Evolutionary conservation across 2,888 invertebrate species (phyloP).

Genomic region (Hyppa rectilinea): DNA sequence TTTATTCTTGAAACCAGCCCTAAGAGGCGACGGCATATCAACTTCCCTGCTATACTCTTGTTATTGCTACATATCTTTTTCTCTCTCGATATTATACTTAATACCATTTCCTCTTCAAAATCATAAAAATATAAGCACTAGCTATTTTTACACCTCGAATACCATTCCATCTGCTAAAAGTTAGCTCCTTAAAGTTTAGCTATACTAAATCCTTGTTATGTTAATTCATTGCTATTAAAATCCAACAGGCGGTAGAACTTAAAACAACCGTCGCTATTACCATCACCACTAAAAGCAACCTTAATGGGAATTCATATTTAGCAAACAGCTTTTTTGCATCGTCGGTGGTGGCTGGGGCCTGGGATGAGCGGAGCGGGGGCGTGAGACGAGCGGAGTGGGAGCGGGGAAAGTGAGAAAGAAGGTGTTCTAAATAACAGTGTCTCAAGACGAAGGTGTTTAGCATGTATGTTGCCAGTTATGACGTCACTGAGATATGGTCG

Average conservation of each 20-base stretch:
- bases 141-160: neutral
- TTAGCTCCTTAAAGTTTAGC: constrained; percentile 19
- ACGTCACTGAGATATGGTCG: neutral
- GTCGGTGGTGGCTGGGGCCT: constrained; percentile 11
- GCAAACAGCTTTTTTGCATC: constrained; percentile 75
- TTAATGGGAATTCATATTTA: constrained; percentile 79
- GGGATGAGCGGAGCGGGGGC: constrained; percentile 31
- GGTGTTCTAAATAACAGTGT: neutral
- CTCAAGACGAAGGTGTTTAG: neutral
- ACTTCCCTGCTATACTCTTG: no score
- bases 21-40: no score
- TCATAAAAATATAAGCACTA: neutral
- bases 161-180: neutral
- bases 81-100: neutral
- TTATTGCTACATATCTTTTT: no score
- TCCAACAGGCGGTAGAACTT: constrained; percentile 48
- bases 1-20: no score
- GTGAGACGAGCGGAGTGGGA: constrained; percentile 26
- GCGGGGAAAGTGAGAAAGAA: neutral
- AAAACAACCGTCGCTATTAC: constrained; percentile 57
- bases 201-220: constrained; percentile 48
- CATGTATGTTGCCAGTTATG: neutral
- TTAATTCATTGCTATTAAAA: constrained; percentile 61
- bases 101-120: neutral
- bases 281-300: constrained; percentile 66